Evolutionary conservation across 1,140 invertebrate genomes (phyloP).

Genomic region (Euborellia annulipes): DNA sequence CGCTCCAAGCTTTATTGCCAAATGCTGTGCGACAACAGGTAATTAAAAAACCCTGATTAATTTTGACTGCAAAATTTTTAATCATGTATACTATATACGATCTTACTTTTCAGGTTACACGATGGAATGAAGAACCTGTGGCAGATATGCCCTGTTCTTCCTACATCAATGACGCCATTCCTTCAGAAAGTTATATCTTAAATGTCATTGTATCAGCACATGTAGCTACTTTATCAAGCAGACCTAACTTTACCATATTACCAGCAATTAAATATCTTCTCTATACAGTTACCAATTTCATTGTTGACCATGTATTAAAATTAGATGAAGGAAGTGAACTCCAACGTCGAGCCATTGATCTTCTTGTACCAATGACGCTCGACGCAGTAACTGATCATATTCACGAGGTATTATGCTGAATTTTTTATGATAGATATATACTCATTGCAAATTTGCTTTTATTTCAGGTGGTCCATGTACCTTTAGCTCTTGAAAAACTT

Average conservation of each 20-base stretch:
- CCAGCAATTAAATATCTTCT: conserved; percentile 50
- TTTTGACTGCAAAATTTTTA: too few relatives aligned
- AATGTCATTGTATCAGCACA: conserved; percentile 29
- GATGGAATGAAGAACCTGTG: too few relatives aligned
- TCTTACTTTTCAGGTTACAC: too few relatives aligned
- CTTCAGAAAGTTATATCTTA: conserved; percentile 62
- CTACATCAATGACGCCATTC: conserved; percentile 62
- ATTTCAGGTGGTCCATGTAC: too few relatives aligned
- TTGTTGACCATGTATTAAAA: conserved; percentile 41
- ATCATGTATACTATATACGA: too few relatives aligned
- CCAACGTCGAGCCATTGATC: conserved; percentile 32
- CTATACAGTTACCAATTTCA: conserved; percentile 45
- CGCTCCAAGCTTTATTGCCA: too few relatives aligned
- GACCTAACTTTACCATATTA: conserved; percentile 42
- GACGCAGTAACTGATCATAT: conserved; percentile 58
- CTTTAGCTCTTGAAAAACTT: conserved; percentile 36
- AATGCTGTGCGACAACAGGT: too few relatives aligned
- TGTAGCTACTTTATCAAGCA: conserved; percentile 37
- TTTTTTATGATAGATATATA: conserved; percentile 8
- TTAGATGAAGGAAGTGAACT: conserved; percentile 31
- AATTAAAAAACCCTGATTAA: too few relatives aligned
- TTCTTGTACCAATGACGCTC: conserved; percentile 55
- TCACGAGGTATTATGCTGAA: conserved; percentile 30
- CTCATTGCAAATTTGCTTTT: neutral
- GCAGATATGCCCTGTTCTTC: conserved; percentile 13